Percentiles rank a stretch among this genome's conserved stretches.
Conservation (phyloP, 2,113 vertebrate species). For the Pelvicachromis taeniatus region DNA sequence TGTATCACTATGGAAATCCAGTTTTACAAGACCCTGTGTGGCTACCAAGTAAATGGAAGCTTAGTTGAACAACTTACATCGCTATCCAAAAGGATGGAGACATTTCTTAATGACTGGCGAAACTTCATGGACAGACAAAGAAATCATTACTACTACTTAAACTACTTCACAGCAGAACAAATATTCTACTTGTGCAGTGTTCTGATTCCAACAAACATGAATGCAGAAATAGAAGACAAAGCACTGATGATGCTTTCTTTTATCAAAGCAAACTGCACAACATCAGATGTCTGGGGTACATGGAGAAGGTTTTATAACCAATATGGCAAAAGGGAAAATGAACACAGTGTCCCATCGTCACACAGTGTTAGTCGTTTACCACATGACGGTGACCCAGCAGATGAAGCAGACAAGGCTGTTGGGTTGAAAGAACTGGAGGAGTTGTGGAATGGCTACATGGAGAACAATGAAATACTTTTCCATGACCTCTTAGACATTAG, state of each 20-base stretch:
- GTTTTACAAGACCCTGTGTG: slow-evolving; percentile 12
- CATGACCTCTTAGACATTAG: slow-evolving; percentile 72
- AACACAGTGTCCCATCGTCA: background rate
- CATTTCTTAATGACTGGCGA: slow-evolving; percentile 75
- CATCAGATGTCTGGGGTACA: background rate
- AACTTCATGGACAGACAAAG: slow-evolving; percentile 74
- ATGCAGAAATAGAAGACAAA: slow-evolving; percentile 45
- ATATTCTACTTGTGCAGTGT: slow-evolving; percentile 79
- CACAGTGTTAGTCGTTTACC: background rate
- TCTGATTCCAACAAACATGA: slow-evolving; percentile 36
- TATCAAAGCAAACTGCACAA: slow-evolving; percentile 69
- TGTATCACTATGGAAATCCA: slow-evolving; percentile 74
- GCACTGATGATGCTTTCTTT: slow-evolving; percentile 85
- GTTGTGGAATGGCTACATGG: slow-evolving; percentile 75
- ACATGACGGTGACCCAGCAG: background rate
- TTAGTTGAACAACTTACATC: slow-evolving; percentile 63
- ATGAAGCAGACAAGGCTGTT: background rate
- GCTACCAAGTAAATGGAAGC: slow-evolving; percentile 14
- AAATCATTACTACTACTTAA: slow-evolving; percentile 75
- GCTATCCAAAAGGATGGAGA: slow-evolving; percentile 81
- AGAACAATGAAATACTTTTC: slow-evolving; percentile 64
- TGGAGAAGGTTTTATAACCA: slow-evolving; percentile 27
- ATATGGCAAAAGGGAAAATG: slow-evolving; percentile 17
- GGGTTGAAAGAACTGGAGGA: slow-evolving; percentile 49
- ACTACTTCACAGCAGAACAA: slow-evolving; percentile 86